A percentile compares a stretch with the other conserved stretches of the same genome.
Evolutionary conservation across 2,888 invertebrate species (phyloP).

Genomic region (Tridacna crocea): DNA sequence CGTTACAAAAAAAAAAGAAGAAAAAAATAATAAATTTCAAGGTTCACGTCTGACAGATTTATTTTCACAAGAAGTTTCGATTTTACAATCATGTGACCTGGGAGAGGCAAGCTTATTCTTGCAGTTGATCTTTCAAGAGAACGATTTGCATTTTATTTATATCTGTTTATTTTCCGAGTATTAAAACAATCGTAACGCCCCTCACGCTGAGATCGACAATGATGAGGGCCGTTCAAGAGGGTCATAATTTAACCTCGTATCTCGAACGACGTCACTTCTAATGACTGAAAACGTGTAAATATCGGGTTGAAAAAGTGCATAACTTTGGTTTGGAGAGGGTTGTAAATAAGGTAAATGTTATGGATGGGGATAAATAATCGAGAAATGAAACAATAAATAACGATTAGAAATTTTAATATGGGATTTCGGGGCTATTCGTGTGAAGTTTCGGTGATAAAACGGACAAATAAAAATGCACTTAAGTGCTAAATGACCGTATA

Average conservation of each 20-base stretch:
- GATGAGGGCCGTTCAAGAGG: conserved; percentile 40
- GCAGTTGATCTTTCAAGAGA: conserved; percentile 51
- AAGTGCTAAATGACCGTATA: conserved; percentile 49
- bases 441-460: conserved; percentile 54
- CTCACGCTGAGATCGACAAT: conserved; percentile 30
- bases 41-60: conserved; percentile 12
- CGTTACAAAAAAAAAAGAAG: too few species aligned
- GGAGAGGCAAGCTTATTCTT: conserved; percentile 56
- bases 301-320: conserved; percentile 21
- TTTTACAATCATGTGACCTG: conserved; percentile 48
- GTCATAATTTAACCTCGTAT: conserved; percentile 37
- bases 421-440: conserved; percentile 39
- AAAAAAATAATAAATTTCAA: too few species aligned
- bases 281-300: conserved; percentile 25
- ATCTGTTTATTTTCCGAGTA: conserved; percentile 45
- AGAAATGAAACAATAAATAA: conserved; percentile 67
- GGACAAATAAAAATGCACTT: conserved; percentile 44
- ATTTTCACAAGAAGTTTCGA: background rate
- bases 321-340: conserved; percentile 13
- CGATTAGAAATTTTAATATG: conserved; percentile 32
- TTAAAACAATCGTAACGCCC: conserved; percentile 39
- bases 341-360: conserved; percentile 62
- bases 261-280: conserved; percentile 28
- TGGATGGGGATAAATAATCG: conserved; percentile 51
- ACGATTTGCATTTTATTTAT: conserved; percentile 64